Conservation (phyloP, 2,113 vertebrate genomes). For the Lasiurus borealis region DNA sequence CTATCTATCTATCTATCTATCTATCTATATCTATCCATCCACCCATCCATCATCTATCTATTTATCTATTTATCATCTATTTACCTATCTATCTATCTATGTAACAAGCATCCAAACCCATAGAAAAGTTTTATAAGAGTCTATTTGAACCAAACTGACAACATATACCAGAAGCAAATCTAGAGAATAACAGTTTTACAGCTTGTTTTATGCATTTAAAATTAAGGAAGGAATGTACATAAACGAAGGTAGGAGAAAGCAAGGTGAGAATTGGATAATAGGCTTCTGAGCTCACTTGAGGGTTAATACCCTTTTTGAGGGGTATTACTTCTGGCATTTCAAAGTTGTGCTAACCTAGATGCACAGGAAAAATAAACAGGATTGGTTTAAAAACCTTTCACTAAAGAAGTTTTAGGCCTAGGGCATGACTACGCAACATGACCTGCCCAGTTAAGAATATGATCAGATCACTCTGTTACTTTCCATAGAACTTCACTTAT, state of each 20-base stretch:
- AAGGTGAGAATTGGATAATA: background rate
- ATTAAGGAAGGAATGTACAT: background rate
- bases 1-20: background rate
- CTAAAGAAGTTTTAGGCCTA: background rate
- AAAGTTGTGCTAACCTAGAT: background rate
- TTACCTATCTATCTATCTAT: background rate
- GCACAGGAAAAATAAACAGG: background rate
- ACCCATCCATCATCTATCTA: too few relatives aligned
- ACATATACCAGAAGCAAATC: background rate
- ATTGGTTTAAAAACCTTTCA: background rate
- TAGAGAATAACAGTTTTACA: background rate
- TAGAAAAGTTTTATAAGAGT: background rate
- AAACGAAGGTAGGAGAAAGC: background rate
- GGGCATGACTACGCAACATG: background rate
- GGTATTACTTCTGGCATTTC: background rate
- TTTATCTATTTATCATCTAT: too few relatives aligned
- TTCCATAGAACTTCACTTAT: background rate
- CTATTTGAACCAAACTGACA: background rate
- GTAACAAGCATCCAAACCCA: background rate
- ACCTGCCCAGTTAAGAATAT: background rate
- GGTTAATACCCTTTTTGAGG: background rate
- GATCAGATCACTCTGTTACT: background rate
- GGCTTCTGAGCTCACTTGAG: background rate
- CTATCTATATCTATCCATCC: too few relatives aligned
- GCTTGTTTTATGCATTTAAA: background rate